Percentiles rank a stretch among this genome's conserved stretches.
These are phyloP conservation scores for Centropyge bicolor DNA, from an alignment of 2,797 vertebrate genomes.

Conservation along the genomic window DNA sequence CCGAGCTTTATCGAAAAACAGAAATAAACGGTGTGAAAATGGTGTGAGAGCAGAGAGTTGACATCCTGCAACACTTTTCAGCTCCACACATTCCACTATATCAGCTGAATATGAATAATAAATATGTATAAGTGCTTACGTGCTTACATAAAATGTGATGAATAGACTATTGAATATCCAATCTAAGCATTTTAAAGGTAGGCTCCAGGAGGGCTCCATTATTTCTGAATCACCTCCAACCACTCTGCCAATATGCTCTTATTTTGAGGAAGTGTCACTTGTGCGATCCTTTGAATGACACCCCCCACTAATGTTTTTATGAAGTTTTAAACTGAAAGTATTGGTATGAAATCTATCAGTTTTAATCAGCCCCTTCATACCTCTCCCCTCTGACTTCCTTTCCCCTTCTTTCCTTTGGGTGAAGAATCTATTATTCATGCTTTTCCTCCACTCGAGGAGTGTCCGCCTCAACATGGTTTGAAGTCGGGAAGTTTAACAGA, in stretches of 20 bases:
- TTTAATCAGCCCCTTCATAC: constrained; percentile 59
- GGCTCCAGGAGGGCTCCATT: constrained; percentile 38
- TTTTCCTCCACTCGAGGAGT: constrained; percentile 51
- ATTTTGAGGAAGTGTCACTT: constrained; percentile 34
- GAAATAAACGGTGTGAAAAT: constrained; percentile 33
- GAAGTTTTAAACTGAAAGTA: constrained; percentile 52
- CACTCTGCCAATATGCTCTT: constrained; percentile 31
- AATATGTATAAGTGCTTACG: constrained; percentile 57
- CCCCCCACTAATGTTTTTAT: constrained; percentile 36
- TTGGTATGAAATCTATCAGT: constrained; percentile 55
- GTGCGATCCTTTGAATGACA: constrained; percentile 45
- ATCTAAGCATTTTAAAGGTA: constrained; percentile 47
- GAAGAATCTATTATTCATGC: constrained; percentile 74
- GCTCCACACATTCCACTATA: constrained; percentile 15
- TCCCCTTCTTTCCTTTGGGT: constrained; percentile 53
- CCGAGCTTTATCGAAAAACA: constrained; percentile 28
- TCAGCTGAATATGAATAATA: constrained; percentile 54
- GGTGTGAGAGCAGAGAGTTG: not conserved
- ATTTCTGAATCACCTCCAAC: constrained; percentile 48
- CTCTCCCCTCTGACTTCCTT: constrained; percentile 47
- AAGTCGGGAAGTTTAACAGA: constrained; percentile 70
- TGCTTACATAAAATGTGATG: constrained; percentile 60
- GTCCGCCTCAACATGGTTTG: constrained; percentile 66
- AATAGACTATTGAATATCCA: constrained; percentile 62
- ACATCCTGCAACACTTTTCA: constrained; percentile 27